Evolutionary conservation across 2,797 vertebrate genomes (phyloP).

Genomic region (Adelosebastes latens): DNA sequence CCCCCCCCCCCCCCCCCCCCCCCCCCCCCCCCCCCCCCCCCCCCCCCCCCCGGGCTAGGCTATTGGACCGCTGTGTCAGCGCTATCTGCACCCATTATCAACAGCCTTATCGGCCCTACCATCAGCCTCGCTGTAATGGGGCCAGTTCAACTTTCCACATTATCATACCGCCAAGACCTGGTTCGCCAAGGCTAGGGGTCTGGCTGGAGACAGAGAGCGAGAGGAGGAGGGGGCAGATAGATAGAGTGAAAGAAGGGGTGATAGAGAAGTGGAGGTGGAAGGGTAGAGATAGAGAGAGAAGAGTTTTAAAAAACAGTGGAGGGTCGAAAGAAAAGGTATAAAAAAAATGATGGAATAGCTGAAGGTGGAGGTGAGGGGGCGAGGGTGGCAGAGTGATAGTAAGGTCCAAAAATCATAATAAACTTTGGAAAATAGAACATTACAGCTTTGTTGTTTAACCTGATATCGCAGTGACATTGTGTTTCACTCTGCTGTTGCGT

Average conservation of each 20-base stretch:
- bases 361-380: neutral
- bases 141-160: constrained; percentile 99
- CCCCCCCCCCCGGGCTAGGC: no score
- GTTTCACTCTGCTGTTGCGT: constrained; percentile 15
- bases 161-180: constrained; percentile 98
- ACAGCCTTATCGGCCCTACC: constrained; percentile 90
- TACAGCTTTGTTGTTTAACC: constrained; percentile 11
- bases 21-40: no score
- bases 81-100: constrained; percentile 98
- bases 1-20: no score
- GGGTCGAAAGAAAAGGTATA: constrained; percentile 24
- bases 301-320: constrained; percentile 10
- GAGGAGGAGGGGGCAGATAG: constrained; percentile 42
- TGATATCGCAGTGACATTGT: constrained; percentile 25
- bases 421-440: neutral
- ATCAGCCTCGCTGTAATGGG: constrained; percentile 98
- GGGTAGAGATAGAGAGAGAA: constrained; percentile 39
- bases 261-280: constrained; percentile 59
- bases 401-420: constrained; percentile 20
- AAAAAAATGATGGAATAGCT: neutral
- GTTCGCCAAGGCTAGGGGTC: constrained; percentile 89
- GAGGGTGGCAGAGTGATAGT: neutral
- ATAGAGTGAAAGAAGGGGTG: constrained; percentile 67
- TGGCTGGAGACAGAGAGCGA: constrained; percentile 82
- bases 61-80: constrained; percentile 93